Base-by-base conservation (phyloP, 2,113 vertebrate species). In the Hippoglossus stenolepis region DNA sequence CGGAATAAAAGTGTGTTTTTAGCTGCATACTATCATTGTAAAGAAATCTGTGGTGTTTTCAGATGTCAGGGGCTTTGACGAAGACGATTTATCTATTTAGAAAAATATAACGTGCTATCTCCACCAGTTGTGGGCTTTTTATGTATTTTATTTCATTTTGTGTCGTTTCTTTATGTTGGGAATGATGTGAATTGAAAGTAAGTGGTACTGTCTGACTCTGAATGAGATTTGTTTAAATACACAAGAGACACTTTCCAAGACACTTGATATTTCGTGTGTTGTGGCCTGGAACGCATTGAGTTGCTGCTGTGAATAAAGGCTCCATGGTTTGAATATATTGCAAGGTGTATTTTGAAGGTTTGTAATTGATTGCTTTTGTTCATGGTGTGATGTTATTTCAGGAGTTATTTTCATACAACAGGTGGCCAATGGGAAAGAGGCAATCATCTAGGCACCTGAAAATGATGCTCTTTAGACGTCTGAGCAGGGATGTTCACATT, bases 331-430 rank as follows among this genome's bases (percentile, higher is more conserved):
- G 67, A 61, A 59, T 51, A 58, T 60, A 47, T 47, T 31, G 53
- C 26, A 13, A 31, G 65, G 40, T 53, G 60, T 63, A 23, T 76
- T 74, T 64, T 65, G 76, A 79, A 43, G 31, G 49, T 56, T 58
- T 78, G 58, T 60, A 54, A 66, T 75, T 70, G 28, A 20, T 70
- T 65, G 60, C 47, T 23, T 21, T 80, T 67, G 40, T 64, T 69
- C 9, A 2, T 20, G 63, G 23, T 11, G 8, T 20, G 18, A 69
- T 73, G 40, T 28, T 15, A 72, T 73, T 73, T 62, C 18, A 21
- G 57, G 73, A 72, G 58, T 73, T 83, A 70, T 76, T 84, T 65
- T 21, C 57, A 15, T 61, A 72, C 65, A 81, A 80, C 89, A 85
- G 77, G 75, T 87, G 79, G 74, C n/a, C 79, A 68, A 58, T 74